phyloP scores from a whole-genome alignment of 2,113 vertebrate species.

The Oncorhynchus mykiss region DNA sequence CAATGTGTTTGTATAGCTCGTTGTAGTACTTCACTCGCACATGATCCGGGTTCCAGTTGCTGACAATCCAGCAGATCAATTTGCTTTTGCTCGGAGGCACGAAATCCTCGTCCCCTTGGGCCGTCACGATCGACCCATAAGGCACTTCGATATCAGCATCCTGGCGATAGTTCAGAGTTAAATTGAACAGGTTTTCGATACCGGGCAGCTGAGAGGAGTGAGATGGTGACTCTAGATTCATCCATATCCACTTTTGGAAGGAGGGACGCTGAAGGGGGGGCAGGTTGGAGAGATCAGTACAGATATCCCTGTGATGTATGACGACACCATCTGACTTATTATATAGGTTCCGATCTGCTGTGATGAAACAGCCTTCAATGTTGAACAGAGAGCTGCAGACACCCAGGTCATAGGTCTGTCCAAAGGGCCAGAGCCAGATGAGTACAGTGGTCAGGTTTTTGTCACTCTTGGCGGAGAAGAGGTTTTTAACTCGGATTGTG shows the following conservation, averaged over 20 bases:
- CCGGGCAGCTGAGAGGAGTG: slow-evolving; percentile 89
- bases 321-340: slow-evolving; percentile 90
- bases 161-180: slow-evolving; percentile 91
- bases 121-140: slow-evolving; percentile 90
- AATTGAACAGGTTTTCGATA: slow-evolving; percentile 91
- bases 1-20: slow-evolving; percentile 91
- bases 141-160: slow-evolving; percentile 97
- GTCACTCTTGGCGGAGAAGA: slow-evolving; percentile 84
- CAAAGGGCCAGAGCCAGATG: slow-evolving; percentile 97
- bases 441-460: slow-evolving; percentile 90
- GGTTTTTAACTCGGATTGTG: slow-evolving; percentile 85
- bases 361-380: slow-evolving; percentile 90
- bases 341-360: slow-evolving; percentile 88
- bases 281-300: slow-evolving; percentile 89
- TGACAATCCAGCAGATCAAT: slow-evolving; percentile 96
- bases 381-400: slow-evolving; percentile 89
- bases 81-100: slow-evolving; percentile 93
- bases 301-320: slow-evolving; percentile 93
- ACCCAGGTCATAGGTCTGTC: slow-evolving; percentile 87
- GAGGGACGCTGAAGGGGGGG: slow-evolving; percentile 85
- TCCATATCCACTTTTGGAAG: slow-evolving; percentile 98
- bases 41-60: slow-evolving; percentile 97
- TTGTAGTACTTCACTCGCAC: slow-evolving; percentile 95
- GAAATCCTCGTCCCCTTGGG: slow-evolving; percentile 83
- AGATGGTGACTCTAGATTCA: slow-evolving; percentile 96